Evolutionary conservation across 2,113 vertebrate genomes (phyloP), one percentile per base, ranked within the genome.

Genomic region (Ellobius talpinus): DNA sequence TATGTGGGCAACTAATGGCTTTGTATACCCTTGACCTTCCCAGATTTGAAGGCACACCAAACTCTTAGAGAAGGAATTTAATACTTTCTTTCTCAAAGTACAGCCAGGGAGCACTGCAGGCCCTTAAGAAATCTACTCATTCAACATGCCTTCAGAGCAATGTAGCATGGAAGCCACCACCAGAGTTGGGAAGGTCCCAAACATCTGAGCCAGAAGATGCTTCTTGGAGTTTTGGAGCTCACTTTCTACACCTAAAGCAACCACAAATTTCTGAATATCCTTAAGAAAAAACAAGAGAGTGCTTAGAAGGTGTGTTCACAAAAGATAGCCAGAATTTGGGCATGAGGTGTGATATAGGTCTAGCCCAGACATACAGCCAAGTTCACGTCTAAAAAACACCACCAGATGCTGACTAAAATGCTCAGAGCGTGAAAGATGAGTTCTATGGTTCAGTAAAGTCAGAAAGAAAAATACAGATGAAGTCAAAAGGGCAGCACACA

Each of bases 71-170:
- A 85, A 94, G 29, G 1, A 2, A 36, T 21, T 7, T 66, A 74
- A 76, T 76, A 13, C 68, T 68, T 87, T 89, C 6, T 87, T 78
- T 93, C 78, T 87, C 79, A 82, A 89, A 76, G 0, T 36, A 70
- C 21, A 91, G 72, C 31, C 68, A 68, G 50, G 1, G 13, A 93
- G 16, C 2, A 45, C 19, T 23, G 1, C 10, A 77, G 84, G 11
- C 3, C 89, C 68, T 85, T 92, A 76, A 52, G 50, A 88, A 93
- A 89, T 26, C 52, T 31, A 1, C 5, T 77, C 2, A 31, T 33
- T 89, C 14, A 21, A 5, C 36, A 1, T 19, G 16, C 9, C 70
- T 66, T 52, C 45, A 58, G 89, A 89, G 39, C 33, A 77, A 19
- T 33, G 33, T 16, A 21, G 29, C 6, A 12, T 0, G 21, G 68